Evolutionary conservation across 2,888 invertebrate genomes (phyloP).

Genomic region (Xanthorhoe spadicearia): DNA sequence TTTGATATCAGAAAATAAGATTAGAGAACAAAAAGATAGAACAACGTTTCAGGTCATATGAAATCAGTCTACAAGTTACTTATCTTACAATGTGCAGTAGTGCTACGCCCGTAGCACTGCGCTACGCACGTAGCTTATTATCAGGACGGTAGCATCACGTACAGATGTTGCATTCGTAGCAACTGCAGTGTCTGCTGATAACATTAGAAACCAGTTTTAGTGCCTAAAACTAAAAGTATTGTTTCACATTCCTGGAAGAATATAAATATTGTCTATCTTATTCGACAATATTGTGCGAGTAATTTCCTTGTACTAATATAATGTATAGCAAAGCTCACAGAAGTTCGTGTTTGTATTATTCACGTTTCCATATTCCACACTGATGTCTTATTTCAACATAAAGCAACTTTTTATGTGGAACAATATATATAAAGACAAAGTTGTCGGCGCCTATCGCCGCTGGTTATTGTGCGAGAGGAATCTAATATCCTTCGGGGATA

Average conservation of each 20-base stretch:
- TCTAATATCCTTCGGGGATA: constrained; percentile 70
- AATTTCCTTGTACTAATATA: too few species aligned
- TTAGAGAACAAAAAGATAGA: too few species aligned
- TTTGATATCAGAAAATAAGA: too few species aligned
- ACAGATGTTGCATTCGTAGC: too few species aligned
- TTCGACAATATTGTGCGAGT: too few species aligned
- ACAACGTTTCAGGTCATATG: background rate
- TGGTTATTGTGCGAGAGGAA: constrained; percentile 58
- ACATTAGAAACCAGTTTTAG: too few species aligned
- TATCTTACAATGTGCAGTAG: background rate
- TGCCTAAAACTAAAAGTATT: too few species aligned
- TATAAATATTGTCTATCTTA: too few species aligned
- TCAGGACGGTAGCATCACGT: background rate
- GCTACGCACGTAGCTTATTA: background rate
- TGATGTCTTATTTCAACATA: background rate
- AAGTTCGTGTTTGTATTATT: too few species aligned
- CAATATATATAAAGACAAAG: constrained; percentile 57
- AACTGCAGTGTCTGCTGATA: too few species aligned
- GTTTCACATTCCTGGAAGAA: too few species aligned
- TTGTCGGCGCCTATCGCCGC: constrained; percentile 51
- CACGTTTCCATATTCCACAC: background rate
- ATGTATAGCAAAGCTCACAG: too few species aligned
- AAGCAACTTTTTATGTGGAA: constrained; percentile 29
- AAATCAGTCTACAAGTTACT: background rate
- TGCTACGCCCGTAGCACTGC: background rate